A percentile compares a stretch with the other conserved stretches of the same genome.
Conservation (phyloP, 1,140 invertebrate species). For the Mylabris phalerata region DNA sequence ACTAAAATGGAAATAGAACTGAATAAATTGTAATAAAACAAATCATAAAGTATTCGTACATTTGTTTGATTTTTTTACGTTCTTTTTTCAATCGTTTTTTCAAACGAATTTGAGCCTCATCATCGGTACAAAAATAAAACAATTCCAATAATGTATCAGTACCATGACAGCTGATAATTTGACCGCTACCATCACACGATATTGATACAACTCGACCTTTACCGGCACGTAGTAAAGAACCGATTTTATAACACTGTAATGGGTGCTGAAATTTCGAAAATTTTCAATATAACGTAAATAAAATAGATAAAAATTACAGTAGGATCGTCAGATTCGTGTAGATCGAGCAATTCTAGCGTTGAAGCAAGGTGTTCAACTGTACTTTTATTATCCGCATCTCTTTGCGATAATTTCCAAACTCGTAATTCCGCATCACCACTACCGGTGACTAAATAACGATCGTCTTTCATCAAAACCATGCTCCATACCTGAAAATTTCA, state of each 20-base stretch:
- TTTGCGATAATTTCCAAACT: conserved; percentile 68
- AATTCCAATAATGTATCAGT: conserved; percentile 75
- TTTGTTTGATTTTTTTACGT: conserved; percentile 53
- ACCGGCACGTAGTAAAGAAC: conserved; percentile 67
- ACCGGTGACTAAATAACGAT: conserved; percentile 79
- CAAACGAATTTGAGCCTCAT: conserved; percentile 62
- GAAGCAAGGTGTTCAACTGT: conserved; percentile 46
- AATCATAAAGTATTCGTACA: neutral
- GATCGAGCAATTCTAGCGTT: conserved; percentile 47
- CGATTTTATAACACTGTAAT: conserved; percentile 66
- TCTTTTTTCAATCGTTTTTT: conserved; percentile 74
- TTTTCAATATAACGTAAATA: neutral
- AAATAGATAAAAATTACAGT: conserved; percentile 35
- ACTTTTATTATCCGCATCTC: conserved; percentile 43
- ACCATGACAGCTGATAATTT: conserved; percentile 75
- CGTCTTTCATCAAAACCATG: conserved; percentile 70
- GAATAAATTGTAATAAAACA: neutral
- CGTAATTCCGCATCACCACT: conserved; percentile 75
- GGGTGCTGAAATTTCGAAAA: conserved; percentile 47
- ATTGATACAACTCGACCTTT: conserved; percentile 66
- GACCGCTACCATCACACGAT: conserved; percentile 55
- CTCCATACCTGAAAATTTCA: conserved; percentile 67
- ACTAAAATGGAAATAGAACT: neutral
- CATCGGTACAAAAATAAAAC: conserved; percentile 70
- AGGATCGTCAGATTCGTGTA: conserved; percentile 52